Evolutionary conservation across 2,113 vertebrate genomes (phyloP).

Genomic region (Typhlomys cinereus): DNA sequence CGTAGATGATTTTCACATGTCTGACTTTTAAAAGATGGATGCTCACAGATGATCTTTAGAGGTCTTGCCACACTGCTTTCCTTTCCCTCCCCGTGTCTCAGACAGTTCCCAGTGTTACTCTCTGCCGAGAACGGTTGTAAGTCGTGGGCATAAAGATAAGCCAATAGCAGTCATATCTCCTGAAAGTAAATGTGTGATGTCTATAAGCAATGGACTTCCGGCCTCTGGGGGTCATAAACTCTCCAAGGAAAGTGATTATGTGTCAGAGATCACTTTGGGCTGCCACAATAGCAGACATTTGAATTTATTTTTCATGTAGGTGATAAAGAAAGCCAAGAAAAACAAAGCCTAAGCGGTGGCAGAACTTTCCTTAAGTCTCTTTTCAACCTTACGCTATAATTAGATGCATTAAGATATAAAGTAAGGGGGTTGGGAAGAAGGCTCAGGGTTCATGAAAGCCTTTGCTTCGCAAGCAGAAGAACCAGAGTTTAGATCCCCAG

Average conservation of each 20-base stretch:
- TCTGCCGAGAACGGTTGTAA: background rate
- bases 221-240: background rate
- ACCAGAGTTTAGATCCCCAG: too few relatives aligned
- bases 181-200: background rate
- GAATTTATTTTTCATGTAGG: conserved; percentile 1
- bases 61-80: background rate
- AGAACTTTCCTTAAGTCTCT: background rate
- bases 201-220: background rate
- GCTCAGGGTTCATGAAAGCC: too few relatives aligned
- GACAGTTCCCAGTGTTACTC: background rate
- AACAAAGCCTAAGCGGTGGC: background rate
- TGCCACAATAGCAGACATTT: background rate
- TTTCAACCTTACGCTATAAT: background rate
- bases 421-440: too few relatives aligned
- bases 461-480: too few relatives aligned
- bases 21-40: conserved; percentile 2
- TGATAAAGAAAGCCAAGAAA: background rate
- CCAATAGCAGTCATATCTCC: background rate
- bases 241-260: background rate
- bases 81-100: background rate
- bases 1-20: conserved; percentile 21
- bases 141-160: background rate
- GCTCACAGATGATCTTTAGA: background rate
- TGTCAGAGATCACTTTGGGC: background rate
- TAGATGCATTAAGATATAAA: background rate